Evolutionary conservation across 2,888 invertebrate species (phyloP).

Genomic region (Sericinus montela): DNA sequence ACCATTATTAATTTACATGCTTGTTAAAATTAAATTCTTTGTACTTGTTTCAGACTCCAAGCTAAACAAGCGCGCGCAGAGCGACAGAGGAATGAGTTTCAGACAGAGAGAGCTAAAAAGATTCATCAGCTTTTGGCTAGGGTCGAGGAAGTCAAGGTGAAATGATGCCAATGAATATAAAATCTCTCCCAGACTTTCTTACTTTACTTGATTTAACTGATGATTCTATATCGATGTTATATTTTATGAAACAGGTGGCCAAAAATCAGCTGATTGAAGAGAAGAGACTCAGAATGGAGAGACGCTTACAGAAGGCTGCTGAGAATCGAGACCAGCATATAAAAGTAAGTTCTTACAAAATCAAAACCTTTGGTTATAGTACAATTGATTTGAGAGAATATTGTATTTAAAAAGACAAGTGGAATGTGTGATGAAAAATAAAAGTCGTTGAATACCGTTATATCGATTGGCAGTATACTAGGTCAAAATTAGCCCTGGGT

Average conservation of each 20-base stretch:
- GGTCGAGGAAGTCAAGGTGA: slow-evolving; percentile 88
- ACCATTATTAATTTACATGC: too few species aligned
- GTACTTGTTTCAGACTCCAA: slow-evolving; percentile 78
- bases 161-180: too few species aligned
- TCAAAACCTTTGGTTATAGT: too few species aligned
- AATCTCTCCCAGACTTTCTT: too few species aligned
- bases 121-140: slow-evolving; percentile 91
- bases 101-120: slow-evolving; percentile 90
- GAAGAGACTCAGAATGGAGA: slow-evolving; percentile 86
- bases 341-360: slow-evolving; percentile 66
- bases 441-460: too few species aligned
- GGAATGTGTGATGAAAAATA: too few species aligned
- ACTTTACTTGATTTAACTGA: too few species aligned
- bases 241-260: slow-evolving; percentile 74
- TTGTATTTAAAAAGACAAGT: too few species aligned
- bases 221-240: too few species aligned
- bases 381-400: too few species aligned
- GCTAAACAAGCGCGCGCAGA: slow-evolving; percentile 96
- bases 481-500: too few species aligned
- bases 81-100: slow-evolving; percentile 88
- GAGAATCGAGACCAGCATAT: slow-evolving; percentile 92
- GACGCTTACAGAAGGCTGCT: slow-evolving; percentile 89
- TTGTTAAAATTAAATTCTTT: slow-evolving; percentile 8
- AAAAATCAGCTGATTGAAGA: slow-evolving; percentile 93
- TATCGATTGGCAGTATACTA: too few species aligned